Evolutionary conservation across 2,888 invertebrate species (phyloP).

Genomic region (Calameuta filiformis): DNA sequence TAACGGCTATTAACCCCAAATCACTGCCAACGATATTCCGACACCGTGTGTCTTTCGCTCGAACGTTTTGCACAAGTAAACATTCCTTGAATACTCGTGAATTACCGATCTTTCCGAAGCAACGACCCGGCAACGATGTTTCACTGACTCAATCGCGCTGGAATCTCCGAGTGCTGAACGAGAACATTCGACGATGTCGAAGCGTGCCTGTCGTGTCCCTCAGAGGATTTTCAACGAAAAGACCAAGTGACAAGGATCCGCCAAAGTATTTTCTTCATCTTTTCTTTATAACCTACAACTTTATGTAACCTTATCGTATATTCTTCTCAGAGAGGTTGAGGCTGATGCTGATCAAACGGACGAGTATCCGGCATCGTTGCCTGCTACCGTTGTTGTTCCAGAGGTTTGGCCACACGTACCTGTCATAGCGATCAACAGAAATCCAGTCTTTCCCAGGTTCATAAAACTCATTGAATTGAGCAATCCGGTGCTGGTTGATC

Average conservation of each 20-base stretch:
- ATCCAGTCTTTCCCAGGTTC: slow-evolving; percentile 98
- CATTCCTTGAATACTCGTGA: slow-evolving; percentile 13
- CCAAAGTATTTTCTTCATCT: slow-evolving; percentile 32
- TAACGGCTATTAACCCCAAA: slow-evolving; percentile 42
- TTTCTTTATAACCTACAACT: no score
- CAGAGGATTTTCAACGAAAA: slow-evolving; percentile 46
- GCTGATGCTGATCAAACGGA: slow-evolving; percentile 44
- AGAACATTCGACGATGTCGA: slow-evolving; percentile 26
- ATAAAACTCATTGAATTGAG: slow-evolving; percentile 97
- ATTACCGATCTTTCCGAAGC: slow-evolving; percentile 26
- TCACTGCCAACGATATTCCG: slow-evolving; percentile 46
- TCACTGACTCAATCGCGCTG: slow-evolving; percentile 15
- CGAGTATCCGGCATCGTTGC: slow-evolving; percentile 69
- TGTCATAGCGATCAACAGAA: slow-evolving; percentile 91
- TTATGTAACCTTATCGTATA: no score
- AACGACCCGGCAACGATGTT: slow-evolving; percentile 23
- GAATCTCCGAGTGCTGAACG: slow-evolving; percentile 18
- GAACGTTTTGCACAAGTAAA: slow-evolving; percentile 38
- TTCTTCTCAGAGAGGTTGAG: slow-evolving; percentile 12
- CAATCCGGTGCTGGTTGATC: slow-evolving; percentile 86
- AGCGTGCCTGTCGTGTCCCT: slow-evolving; percentile 31
- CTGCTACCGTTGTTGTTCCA: slow-evolving; percentile 92
- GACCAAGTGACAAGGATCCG: slow-evolving; percentile 41
- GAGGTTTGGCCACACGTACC: slow-evolving; percentile 98
- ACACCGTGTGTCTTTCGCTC: slow-evolving; percentile 37